These are phyloP conservation scores for Bettongia penicillata DNA, from an alignment of 2,113 vertebrate genomes.

Conservation along the genomic window DNA sequence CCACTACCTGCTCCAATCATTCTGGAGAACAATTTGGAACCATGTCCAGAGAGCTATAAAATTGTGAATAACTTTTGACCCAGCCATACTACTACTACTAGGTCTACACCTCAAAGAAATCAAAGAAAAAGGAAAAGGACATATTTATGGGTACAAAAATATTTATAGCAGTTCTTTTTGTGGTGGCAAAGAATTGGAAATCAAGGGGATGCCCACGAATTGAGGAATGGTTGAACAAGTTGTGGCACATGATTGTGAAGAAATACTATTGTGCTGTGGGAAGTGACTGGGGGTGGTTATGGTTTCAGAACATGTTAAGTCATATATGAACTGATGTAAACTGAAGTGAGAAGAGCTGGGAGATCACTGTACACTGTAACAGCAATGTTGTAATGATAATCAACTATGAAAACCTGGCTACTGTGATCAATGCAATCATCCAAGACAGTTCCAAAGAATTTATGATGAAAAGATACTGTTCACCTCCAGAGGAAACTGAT, in stretches of 20 bases:
- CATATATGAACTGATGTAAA: neutral
- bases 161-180: neutral
- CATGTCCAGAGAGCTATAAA: neutral
- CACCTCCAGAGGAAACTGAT: neutral
- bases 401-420: neutral
- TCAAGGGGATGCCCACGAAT: neutral
- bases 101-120: neutral
- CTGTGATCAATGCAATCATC: neutral
- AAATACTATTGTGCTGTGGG: neutral
- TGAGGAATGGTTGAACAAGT: neutral
- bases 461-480: neutral
- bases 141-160: neutral
- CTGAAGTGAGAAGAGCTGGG: neutral
- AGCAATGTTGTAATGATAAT: neutral
- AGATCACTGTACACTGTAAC: neutral
- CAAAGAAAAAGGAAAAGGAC: neutral
- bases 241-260: neutral
- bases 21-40: neutral
- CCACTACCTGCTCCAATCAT: neutral
- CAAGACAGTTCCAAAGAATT: neutral
- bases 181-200: neutral
- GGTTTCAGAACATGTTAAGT: neutral
- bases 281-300: neutral
- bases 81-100: neutral
- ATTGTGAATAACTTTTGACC: neutral